Conservation (phyloP, 2,113 vertebrate species). For the Oreochromis tanganicae region DNA sequence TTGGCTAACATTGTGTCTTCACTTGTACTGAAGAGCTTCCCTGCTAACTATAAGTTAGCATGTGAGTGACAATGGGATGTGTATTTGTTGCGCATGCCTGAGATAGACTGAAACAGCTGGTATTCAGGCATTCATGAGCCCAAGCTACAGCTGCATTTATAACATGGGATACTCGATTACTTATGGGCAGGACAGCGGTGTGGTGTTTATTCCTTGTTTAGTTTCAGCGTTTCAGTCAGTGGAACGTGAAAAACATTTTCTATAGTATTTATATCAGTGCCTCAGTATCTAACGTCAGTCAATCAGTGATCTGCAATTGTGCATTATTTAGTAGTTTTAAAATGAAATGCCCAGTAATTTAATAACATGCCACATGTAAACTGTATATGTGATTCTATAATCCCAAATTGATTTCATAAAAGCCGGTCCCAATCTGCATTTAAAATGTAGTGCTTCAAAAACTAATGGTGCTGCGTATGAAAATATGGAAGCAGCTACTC, state of each 20-base stretch:
- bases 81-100: not conserved
- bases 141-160: not conserved
- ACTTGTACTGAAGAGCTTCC: not conserved
- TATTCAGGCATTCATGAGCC: not conserved
- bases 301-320: not conserved
- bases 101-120: not conserved
- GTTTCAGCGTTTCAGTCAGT: too few relatives aligned
- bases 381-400: not conserved
- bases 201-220: not conserved
- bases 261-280: not conserved
- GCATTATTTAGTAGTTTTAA: not conserved
- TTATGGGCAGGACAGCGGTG: not conserved
- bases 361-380: not conserved
- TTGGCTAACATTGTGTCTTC: not conserved
- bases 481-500: not conserved
- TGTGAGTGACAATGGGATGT: not conserved
- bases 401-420: not conserved
- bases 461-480: not conserved
- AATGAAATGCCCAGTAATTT: not conserved
- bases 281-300: not conserved
- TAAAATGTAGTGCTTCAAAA: not conserved
- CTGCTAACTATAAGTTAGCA: not conserved
- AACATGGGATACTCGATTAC: not conserved
- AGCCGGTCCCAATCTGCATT: not conserved
- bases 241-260: too few relatives aligned